These are phyloP conservation scores for Terrapene triunguis DNA, from an alignment of 2,113 vertebrate species.

Conservation along the genomic window DNA sequence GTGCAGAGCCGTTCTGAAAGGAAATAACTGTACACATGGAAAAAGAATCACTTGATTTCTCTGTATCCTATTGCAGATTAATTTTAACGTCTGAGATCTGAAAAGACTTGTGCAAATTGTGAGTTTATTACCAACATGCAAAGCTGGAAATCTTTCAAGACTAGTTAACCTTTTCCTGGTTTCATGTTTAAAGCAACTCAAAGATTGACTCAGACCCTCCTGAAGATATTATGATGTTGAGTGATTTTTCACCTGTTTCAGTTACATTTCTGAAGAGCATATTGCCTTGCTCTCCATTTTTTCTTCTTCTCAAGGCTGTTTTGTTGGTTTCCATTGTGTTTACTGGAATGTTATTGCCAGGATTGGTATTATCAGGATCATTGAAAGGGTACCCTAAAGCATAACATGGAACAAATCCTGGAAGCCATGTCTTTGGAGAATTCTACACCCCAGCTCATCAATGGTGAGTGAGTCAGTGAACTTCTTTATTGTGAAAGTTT, in stretches of 20 bases:
- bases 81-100: background rate
- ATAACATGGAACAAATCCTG: no score
- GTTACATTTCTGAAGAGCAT: background rate
- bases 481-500: no score
- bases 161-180: background rate
- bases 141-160: background rate
- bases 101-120: background rate
- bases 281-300: background rate
- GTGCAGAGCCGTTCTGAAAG: background rate
- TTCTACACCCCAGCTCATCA: no score
- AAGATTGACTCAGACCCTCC: background rate
- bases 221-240: background rate
- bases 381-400: no score
- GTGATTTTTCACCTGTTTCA: background rate
- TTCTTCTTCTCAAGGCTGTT: background rate
- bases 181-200: background rate
- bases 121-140: background rate
- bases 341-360: no score
- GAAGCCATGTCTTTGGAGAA: no score
- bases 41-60: slow-evolving; percentile 12
- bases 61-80: background rate
- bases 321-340: no score
- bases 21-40: background rate
- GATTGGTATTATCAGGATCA: no score
- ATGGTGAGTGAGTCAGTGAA: no score